phyloP scores from a whole-genome alignment of 2,113 vertebrate genomes.

The Hyperopisus bebe region DNA sequence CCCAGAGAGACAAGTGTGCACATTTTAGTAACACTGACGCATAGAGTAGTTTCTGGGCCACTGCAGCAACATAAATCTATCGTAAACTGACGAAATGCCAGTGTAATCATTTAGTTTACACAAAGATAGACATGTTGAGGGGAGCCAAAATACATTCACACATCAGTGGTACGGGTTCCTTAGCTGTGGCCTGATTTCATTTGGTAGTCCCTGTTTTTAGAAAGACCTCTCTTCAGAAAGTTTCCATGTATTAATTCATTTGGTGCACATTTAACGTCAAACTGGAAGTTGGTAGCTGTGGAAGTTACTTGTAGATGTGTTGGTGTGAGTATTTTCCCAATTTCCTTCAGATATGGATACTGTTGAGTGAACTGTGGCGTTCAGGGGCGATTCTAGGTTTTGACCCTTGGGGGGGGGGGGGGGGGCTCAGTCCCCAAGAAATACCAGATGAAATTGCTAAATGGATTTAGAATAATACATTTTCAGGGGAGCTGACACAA shows the following conservation, averaged over 20 bases:
- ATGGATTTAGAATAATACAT: not conserved
- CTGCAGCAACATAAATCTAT: not conserved
- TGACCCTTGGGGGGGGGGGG: not conserved
- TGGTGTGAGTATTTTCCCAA: not conserved
- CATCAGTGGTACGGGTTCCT: not conserved
- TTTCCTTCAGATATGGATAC: not conserved
- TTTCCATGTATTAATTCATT: not conserved
- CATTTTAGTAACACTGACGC: not conserved
- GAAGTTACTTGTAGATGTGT: not conserved
- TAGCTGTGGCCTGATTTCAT: not conserved
- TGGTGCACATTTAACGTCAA: not conserved
- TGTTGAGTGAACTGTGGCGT: not conserved
- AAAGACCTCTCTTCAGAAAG: not conserved
- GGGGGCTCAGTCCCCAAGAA: not conserved
- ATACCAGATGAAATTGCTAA: not conserved
- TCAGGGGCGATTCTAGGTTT: not conserved
- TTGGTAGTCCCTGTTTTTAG: not conserved
- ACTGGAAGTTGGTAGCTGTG: not conserved
- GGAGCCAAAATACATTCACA: not conserved
- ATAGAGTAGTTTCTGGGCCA: not conserved
- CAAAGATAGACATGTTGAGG: not conserved
- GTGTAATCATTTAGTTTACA: not conserved
- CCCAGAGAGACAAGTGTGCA: not conserved
- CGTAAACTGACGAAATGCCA: not conserved
- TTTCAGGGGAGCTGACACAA: not conserved